Conservation (phyloP, 2,113 vertebrate species). For the Poeciliopsis prolifica region DNA sequence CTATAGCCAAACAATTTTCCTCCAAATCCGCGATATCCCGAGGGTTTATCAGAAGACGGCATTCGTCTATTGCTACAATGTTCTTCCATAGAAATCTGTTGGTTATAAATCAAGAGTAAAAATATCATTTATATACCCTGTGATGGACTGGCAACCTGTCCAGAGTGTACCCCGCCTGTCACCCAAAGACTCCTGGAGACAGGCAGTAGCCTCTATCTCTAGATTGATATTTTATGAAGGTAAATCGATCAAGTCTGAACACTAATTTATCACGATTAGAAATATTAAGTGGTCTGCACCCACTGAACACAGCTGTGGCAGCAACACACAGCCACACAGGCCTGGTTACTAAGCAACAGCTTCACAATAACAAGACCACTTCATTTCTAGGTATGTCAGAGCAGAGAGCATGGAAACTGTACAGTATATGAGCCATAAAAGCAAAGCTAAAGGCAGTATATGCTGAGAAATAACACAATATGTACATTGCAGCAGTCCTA, state of each 20-base stretch:
- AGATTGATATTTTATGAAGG: constrained; percentile 65
- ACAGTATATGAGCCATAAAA: constrained; percentile 53
- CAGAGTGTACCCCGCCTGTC: too few species aligned
- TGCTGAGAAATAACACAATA: background rate
- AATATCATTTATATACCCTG: constrained; percentile 5
- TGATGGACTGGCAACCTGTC: too few species aligned
- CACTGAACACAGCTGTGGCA: constrained; percentile 69
- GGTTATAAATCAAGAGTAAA: constrained; percentile 32
- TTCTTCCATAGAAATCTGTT: constrained; percentile 19
- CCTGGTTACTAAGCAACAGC: constrained; percentile 78
- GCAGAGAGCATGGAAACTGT: constrained; percentile 52
- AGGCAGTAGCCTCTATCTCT: too few species aligned
- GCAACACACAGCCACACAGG: constrained; percentile 75
- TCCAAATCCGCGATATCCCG: constrained; percentile 31
- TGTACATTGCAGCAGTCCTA: background rate
- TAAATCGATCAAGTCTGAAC: constrained; percentile 63
- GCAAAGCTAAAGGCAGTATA: constrained; percentile 20
- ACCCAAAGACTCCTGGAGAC: too few species aligned
- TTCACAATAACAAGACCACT: constrained; percentile 78
- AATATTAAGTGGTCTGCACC: constrained; percentile 69
- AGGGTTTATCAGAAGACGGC: constrained; percentile 43
- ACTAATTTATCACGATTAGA: constrained; percentile 68
- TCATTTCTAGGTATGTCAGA: constrained; percentile 69
- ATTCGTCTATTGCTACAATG: constrained; percentile 31
- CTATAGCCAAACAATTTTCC: constrained; percentile 27